Conservation (phyloP, 2,888 invertebrate genomes). For the Pristionchus arcanus region DNA sequence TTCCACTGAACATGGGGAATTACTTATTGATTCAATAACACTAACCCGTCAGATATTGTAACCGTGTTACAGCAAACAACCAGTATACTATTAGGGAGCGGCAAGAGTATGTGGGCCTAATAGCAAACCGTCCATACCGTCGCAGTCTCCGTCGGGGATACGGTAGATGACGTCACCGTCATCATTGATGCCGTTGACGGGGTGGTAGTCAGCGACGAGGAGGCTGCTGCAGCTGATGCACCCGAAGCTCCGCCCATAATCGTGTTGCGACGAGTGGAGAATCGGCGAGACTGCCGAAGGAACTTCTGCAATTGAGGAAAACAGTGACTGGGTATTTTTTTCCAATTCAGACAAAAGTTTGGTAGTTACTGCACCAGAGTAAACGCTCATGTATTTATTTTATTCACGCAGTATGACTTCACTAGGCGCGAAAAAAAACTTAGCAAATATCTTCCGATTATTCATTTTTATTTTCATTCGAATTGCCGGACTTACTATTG, state of each 20-base stretch:
- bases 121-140: too few relatives aligned
- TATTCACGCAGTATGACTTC: background rate
- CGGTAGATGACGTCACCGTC: background rate
- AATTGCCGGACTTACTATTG: too few relatives aligned
- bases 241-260: background rate
- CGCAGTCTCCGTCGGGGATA: background rate
- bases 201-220: background rate
- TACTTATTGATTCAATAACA: too few relatives aligned
- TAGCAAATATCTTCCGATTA: background rate
- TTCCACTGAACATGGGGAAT: too few relatives aligned
- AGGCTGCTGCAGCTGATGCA: background rate
- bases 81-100: too few relatives aligned
- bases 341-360: too few relatives aligned
- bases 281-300: slow-evolving; percentile 51
- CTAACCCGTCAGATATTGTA: too few relatives aligned
- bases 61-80: too few relatives aligned
- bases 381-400: background rate
- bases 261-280: slow-evolving; percentile 37
- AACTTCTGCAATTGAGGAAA: slow-evolving; percentile 46
- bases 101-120: too few relatives aligned
- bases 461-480: too few relatives aligned
- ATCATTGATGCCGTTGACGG: background rate
- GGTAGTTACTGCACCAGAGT: background rate
- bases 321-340: too few relatives aligned
- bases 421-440: too few relatives aligned